Conservation (phyloP, 2,797 vertebrate genomes). For the Cossypha caffra region DNA sequence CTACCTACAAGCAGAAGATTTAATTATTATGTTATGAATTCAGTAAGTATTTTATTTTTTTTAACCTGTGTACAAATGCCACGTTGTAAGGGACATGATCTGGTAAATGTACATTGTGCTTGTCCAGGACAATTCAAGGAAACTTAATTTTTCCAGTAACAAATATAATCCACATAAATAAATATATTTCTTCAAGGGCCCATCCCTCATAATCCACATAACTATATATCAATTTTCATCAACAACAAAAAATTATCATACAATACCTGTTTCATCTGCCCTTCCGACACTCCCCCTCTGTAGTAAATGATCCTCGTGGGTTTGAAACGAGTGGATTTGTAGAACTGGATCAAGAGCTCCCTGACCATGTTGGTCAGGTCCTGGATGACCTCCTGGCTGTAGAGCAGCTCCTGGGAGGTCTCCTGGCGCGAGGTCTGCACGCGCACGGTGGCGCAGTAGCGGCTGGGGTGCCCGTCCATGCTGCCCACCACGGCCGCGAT, state of each 20-base stretch:
- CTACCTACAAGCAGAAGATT: conserved; percentile 82
- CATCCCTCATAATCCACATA: not conserved
- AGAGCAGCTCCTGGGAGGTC: conserved; percentile 95
- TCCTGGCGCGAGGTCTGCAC: conserved; percentile 97
- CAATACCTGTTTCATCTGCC: conserved; percentile 97
- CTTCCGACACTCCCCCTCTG: conserved; percentile 95
- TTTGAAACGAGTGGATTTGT: conserved; percentile 98
- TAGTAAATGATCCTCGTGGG: conserved; percentile 98
- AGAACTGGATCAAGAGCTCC: conserved; percentile 97
- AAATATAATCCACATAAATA: not conserved
- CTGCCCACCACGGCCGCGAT: conserved; percentile 97
- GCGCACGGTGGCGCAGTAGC: conserved; percentile 97
- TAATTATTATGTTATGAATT: not conserved
- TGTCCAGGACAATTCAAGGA: not conserved
- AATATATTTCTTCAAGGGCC: not conserved
- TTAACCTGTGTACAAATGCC: not conserved
- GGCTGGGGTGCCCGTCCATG: conserved; percentile 98
- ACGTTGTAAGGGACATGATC: rapidly evolving
- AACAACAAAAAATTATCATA: not conserved
- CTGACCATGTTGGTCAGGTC: conserved; percentile 98
- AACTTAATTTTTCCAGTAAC: not conserved
- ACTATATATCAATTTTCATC: rapidly evolving
- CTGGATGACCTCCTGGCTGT: conserved; percentile 98
- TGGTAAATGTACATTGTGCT: not conserved
- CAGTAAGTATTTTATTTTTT: not conserved